These are phyloP conservation scores for Carassius auratus DNA, from an alignment of 2,113 vertebrate genomes.

Conservation along the genomic window DNA sequence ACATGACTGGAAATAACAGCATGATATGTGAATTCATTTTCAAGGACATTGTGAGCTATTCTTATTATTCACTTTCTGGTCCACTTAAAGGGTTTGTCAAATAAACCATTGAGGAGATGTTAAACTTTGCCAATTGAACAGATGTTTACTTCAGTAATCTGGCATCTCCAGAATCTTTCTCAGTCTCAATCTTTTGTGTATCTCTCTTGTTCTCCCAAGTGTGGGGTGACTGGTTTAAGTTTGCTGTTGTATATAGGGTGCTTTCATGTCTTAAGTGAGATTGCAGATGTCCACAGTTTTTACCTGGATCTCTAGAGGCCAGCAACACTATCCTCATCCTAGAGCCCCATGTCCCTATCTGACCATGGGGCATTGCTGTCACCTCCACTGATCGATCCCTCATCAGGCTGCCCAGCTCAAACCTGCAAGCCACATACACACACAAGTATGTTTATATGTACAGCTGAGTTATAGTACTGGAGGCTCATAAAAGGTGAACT, in stretches of 20 bases:
- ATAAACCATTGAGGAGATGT: background rate
- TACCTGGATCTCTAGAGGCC: constrained; percentile 14
- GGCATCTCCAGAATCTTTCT: background rate
- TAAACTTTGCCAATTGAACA: background rate
- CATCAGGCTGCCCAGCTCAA: background rate
- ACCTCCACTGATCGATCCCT: constrained; percentile 36
- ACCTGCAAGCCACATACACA: background rate
- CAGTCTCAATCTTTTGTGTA: background rate
- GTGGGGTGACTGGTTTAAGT: background rate
- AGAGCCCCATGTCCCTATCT: background rate
- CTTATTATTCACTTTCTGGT: background rate
- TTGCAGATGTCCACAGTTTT: constrained; percentile 18
- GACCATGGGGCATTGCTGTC: constrained; percentile 8
- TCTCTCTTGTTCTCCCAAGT: constrained; percentile 14
- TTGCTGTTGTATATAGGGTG: background rate
- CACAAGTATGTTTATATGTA: background rate
- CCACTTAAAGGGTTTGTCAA: background rate
- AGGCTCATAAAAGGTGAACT: too few species aligned
- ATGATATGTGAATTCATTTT: background rate
- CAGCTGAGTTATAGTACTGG: too few species aligned
- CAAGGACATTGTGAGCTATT: background rate
- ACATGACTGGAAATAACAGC: too few species aligned
- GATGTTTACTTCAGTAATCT: background rate
- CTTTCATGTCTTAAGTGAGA: background rate
- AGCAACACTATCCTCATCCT: constrained; percentile 8